Percentiles rank a stretch among this genome's conserved stretches.
phyloP scores from a whole-genome alignment of 1,140 invertebrate species.

The Heterodera carotae region DNA sequence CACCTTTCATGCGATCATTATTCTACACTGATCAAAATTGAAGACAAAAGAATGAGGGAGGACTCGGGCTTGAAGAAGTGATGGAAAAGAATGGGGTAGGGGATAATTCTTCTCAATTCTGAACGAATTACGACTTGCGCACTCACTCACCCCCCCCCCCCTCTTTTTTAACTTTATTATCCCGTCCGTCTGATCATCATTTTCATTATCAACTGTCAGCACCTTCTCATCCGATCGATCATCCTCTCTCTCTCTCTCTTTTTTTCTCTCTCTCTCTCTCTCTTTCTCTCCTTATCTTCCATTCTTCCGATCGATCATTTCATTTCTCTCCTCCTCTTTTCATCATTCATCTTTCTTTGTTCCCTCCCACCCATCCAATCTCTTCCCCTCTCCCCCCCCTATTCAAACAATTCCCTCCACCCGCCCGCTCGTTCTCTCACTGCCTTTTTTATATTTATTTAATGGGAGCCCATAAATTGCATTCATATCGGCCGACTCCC shows the following conservation, averaged over 20 bases:
- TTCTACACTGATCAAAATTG: neutral
- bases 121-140: neutral
- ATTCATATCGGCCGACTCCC: conserved; percentile 1
- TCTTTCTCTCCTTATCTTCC: neutral
- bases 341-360: neutral
- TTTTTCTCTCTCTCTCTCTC: neutral
- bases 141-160: neutral
- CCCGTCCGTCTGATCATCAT: neutral
- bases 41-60: neutral
- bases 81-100: neutral
- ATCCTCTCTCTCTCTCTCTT: neutral
- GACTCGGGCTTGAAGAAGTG: no score
- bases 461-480: conserved; percentile 2
- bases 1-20: neutral
- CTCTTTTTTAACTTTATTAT: neutral
- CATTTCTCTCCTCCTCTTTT: neutral
- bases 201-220: neutral
- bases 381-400: neutral
- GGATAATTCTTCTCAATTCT: neutral
- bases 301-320: conserved; percentile 2
- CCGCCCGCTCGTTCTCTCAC: neutral
- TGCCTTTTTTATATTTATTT: conserved; percentile 1
- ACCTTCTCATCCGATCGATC: neutral
- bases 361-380: neutral
- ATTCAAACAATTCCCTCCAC: neutral